A percentile compares a stretch with the other conserved stretches of the same genome.
phyloP scores from a whole-genome alignment of 92 coral and sea anemone genomes.

The Muricea muricata region DNA sequence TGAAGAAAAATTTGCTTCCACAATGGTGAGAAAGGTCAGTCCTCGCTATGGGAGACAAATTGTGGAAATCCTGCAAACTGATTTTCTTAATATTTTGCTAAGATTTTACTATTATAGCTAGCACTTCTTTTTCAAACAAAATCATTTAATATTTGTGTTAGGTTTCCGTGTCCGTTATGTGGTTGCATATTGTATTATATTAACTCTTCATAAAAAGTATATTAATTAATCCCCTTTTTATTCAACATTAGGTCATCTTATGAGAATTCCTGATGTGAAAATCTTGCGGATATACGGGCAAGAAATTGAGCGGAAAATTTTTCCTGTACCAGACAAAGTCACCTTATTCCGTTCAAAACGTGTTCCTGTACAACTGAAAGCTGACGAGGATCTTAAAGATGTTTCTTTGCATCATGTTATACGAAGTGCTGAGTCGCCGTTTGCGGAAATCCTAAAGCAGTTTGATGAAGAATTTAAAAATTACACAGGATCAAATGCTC shows the following conservation, averaged over 20 bases:
- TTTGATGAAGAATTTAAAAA: conserved; percentile 59
- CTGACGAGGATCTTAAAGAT: conserved; percentile 63
- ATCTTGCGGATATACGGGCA: conserved; percentile 83
- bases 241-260: conserved; percentile 68
- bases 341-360: conserved; percentile 52
- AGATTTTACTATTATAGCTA: no score
- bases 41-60: no score
- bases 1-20: no score
- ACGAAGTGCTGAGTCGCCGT: conserved; percentile 59
- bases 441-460: conserved; percentile 44
- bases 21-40: no score
- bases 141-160: no score
- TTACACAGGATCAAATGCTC: conserved; percentile 11
- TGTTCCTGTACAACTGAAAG: conserved; percentile 69
- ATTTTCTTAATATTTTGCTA: no score
- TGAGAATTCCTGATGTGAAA: conserved; percentile 69
- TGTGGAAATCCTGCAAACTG: no score
- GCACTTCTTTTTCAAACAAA: no score
- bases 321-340: conserved; percentile 85
- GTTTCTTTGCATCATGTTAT: conserved; percentile 91
- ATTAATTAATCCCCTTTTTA: no score
- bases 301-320: conserved; percentile 76
- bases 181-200: no score
- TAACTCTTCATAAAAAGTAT: no score
- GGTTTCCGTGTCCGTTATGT: no score